These are phyloP conservation scores for Branchellion lobata DNA, from an alignment of 2,888 invertebrate genomes.

Conservation along the genomic window DNA sequence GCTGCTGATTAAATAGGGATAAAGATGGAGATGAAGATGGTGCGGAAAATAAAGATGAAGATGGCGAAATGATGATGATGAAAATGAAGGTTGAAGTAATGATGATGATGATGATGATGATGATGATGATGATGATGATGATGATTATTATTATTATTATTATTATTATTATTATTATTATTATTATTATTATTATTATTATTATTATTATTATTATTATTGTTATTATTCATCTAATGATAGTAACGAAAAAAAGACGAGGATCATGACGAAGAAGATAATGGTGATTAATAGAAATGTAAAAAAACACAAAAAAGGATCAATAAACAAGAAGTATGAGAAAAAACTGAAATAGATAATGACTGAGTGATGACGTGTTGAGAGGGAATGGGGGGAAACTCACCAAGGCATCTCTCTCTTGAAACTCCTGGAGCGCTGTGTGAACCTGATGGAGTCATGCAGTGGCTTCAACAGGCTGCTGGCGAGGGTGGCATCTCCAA, in stretches of 20 bases:
- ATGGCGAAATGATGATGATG: neutral
- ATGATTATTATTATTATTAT: too few relatives aligned
- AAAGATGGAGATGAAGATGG: too few relatives aligned
- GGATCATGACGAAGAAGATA: neutral
- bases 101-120: neutral
- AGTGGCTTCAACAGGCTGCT: neutral
- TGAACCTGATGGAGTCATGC: conserved; percentile 46
- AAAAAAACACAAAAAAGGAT: neutral
- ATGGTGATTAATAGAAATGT: neutral
- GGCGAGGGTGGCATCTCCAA: neutral
- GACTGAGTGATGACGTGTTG: neutral
- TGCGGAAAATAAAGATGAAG: neutral
- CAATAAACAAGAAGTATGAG: neutral
- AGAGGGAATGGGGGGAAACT: too few relatives aligned
- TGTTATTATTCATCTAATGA: too few relatives aligned
- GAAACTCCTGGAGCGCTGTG: conserved; percentile 46
- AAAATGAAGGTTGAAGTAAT: neutral
- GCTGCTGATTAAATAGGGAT: neutral
- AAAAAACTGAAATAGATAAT: neutral
- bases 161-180: too few relatives aligned
- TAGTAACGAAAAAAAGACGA: neutral
- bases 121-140: conserved; percentile 1
- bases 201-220: too few relatives aligned
- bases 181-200: too few relatives aligned
- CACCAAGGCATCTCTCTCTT: conserved; percentile 43